Evolutionary conservation across 37 sponge, comb jelly and placozoan genomes (phyloP), one percentile per base, ranked within the genome.

Genomic region (Mnemiopsis leidyi): DNA sequence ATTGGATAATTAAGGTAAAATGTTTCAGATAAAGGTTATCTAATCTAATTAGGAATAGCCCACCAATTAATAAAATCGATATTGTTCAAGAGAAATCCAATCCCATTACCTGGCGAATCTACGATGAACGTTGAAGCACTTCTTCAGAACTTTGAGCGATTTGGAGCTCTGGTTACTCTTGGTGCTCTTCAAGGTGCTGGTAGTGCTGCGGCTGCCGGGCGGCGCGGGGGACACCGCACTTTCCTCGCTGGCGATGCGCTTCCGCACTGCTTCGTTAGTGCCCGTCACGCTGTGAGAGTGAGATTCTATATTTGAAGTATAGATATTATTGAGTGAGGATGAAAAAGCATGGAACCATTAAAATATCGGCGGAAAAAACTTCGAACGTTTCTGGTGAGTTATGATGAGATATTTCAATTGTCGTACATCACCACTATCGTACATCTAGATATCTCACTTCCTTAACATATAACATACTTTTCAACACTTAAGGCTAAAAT

Each of bases 81-180:
- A n/a, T n/a, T n/a, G n/a, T 61, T 61, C 68, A 61, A 61, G 18
- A 61, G 9, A 61, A 18, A 61, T 9, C 9, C 18, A 61, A 61
- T 61, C 9, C 18, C 16, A 31, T 20, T 33, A 79, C 82, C 82
- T 79, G 37, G 82, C 82, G 21, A 79, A 79, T 79, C 82, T 79
- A 20, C 82, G 82, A 29, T 79, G 82, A 21, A 69, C 73, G 29
- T 69, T 69, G 82, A 79, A 79, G 82, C 82, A 79, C 82, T 79
- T 79, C 37, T 79, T 79, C 31, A 79, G 21, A 9, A 35, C 82
- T 35, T 79, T 79, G 36, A 79, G 82, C 7, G 73, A 69, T 25
- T 69, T 69, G 38, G 82, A 79, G 82, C 82, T 79, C 13, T 31
- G 37, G 21, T 79, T 79, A 36, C 82, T 79, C 82, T 79, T 79